Base-by-base conservation (phyloP, 2,888 invertebrate species). In the Drosophila peninsularis region DNA sequence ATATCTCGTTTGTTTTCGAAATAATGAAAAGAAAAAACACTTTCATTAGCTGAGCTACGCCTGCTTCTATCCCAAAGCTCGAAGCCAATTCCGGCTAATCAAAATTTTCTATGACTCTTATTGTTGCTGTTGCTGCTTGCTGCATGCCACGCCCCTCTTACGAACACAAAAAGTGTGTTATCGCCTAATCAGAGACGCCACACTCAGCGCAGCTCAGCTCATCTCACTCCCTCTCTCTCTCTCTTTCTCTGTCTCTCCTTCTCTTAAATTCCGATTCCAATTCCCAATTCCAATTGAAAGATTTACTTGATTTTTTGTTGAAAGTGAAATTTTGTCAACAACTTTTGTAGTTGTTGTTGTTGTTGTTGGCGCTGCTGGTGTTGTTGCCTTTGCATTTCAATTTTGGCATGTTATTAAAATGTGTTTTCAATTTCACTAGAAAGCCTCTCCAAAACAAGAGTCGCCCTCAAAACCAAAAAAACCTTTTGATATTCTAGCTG, bases 361-460 rank as follows among this genome's bases (percentile, higher is more conserved):
- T 27, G 2, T 19, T 57, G 21, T 19, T 56, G 27, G 17, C 49
- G 27, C 24, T 68, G 44, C n/a, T 56, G 27, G 17, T 54, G 27
- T 32, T 68, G 44, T 64, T 72, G 57, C 44, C 45, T 67, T 76
- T 54, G 66, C 65, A 62, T 66, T 78, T 79, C 54, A 60, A 55
- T 50, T 61, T 72, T 80, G 58, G 61, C 49, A 39, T 78, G 66
- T 69, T 87, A 71, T 74, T 82, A 86, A 88, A 32, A 81, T 82
- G 64, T 65, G 90, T 89, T 85, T 85, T 85, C 85, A 85, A 89
- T 85, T 85, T 85, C 88, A 82, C 70, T 85, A 74, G 88, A 89
- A 85, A 89, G 86, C 88, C 60, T 47, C 47, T 47, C 50, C 36
- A 50, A 50, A 34, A n/a, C 21, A 34, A 54, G 60, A 50, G 61